Evolutionary conservation across 1,140 invertebrate species (phyloP), one percentile per base, ranked within the genome.

Genomic region (Drosophila chauvacae): DNA sequence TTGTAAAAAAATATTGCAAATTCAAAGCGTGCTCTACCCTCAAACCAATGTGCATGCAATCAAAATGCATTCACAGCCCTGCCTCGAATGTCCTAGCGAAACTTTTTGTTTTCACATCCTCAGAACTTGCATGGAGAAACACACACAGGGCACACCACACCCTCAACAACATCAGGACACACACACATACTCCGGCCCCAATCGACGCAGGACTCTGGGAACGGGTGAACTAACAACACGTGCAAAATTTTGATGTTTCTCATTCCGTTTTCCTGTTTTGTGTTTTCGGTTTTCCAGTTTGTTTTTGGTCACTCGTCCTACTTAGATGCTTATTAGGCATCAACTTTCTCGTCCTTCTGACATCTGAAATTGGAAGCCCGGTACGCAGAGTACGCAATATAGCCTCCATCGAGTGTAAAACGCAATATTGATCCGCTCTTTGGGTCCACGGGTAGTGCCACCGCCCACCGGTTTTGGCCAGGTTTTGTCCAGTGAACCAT

Each of bases 251-350:
- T 51, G 68, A 35, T 84, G 62, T 41, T 55, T 58, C 30, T 56
- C 30, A 26, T 62, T 55, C 50, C 44, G 66, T 68, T 66, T 76
- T 47, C 44, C 61, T 35, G 59, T 57, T 61, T 66, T 42, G 57
- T 50, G 51, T 50, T 69, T 42, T 68, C 64, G 37, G 59, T 18
- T 41, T 70, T 39, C n/a, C 41, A 56, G 51, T 77, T 77, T 61
- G 73, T 56, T 77, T 77, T 55, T 61, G 59, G 69, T 81, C 74
- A 66, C 57, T 64, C 69, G 51, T 75, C 69, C 74, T 77, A 47
- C 26, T 88, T 88, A 88, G 76, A 69, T 83, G 84, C 84, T 83
- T 87, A 88, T 87, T 87, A 87, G 62, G 55, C 77, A 80, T 55
- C 61, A 61, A 80, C 30, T 50, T 59, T 59, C 35, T 57, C 56